A percentile compares a stretch with the other conserved stretches of the same genome.
Conservation (phyloP, 2,888 invertebrate species). For the Agriopis aurantiaria region DNA sequence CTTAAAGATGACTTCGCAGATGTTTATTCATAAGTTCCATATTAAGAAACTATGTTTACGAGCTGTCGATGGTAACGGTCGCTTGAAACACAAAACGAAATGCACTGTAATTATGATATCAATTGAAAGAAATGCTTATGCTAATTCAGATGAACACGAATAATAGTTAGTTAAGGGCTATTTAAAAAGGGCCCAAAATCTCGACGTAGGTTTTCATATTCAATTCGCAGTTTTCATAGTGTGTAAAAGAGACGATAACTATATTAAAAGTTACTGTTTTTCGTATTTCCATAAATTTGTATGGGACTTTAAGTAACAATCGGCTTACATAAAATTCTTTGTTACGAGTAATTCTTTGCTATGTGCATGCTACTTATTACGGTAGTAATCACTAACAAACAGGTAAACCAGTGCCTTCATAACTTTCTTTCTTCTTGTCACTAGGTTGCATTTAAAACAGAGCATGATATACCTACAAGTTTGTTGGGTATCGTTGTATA, state of each 20-base stretch:
- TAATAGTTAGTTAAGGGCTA: background rate
- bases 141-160: background rate
- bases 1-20: conserved; percentile 12
- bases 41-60: conserved; percentile 27
- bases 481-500: too few species aligned
- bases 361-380: too few species aligned
- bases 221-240: too few species aligned
- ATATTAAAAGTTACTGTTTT: too few species aligned
- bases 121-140: background rate
- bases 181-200: background rate
- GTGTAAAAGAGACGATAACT: too few species aligned
- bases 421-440: background rate
- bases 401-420: too few species aligned
- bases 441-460: background rate
- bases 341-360: too few species aligned
- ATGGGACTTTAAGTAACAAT: too few species aligned
- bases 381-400: too few species aligned
- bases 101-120: conserved; percentile 37
- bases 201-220: background rate
- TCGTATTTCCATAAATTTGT: too few species aligned
- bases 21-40: conserved; percentile 34
- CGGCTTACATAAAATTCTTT: too few species aligned
- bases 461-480: background rate
- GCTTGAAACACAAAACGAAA: conserved; percentile 6
- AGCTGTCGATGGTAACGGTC: conserved; percentile 14